phyloP scores from a whole-genome alignment of 2,888 invertebrate species.

The Asteroscopus sphinx region DNA sequence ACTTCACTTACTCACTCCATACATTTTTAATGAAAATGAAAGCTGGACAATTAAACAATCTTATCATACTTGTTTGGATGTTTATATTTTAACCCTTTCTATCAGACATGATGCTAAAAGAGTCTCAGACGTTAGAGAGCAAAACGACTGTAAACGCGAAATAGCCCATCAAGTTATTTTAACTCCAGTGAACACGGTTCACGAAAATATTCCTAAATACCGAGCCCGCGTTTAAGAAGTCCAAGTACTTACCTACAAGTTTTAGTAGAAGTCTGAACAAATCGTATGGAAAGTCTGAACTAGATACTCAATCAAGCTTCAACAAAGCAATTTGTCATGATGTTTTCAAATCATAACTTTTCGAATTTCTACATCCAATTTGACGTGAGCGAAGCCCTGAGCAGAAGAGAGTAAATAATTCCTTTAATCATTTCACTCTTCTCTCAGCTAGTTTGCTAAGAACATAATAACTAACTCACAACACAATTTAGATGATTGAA shows the following conservation, averaged over 20 bases:
- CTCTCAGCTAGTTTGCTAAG: constrained; percentile 1
- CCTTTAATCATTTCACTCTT: constrained; percentile 19
- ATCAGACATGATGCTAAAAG: constrained; percentile 3
- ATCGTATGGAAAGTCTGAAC: constrained; percentile 1
- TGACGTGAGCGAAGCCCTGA: neutral
- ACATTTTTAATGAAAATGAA: too few species aligned
- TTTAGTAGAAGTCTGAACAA: constrained; percentile 9
- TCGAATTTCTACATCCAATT: constrained; percentile 7
- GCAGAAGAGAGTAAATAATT: constrained; percentile 23
- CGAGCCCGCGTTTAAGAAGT: neutral
- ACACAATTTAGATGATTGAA: constrained; percentile 47
- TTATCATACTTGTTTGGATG: neutral
- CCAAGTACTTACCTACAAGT: constrained; percentile 3
- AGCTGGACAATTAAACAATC: too few species aligned
- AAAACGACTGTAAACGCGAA: constrained; percentile 35
- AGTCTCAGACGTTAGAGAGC: constrained; percentile 12
- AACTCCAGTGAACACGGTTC: constrained; percentile 19
- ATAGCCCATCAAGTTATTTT: constrained; percentile 36
- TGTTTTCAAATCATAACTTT: constrained; percentile 46
- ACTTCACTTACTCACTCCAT: too few species aligned
- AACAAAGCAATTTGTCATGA: constrained; percentile 17
- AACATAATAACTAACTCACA: constrained; percentile 17
- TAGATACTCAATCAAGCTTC: constrained; percentile 7
- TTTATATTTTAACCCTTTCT: constrained; percentile 9
- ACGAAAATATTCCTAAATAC: constrained; percentile 7